These are phyloP conservation scores for Sylvia atricapilla DNA, from an alignment of 2,113 vertebrate genomes.

Conservation along the genomic window DNA sequence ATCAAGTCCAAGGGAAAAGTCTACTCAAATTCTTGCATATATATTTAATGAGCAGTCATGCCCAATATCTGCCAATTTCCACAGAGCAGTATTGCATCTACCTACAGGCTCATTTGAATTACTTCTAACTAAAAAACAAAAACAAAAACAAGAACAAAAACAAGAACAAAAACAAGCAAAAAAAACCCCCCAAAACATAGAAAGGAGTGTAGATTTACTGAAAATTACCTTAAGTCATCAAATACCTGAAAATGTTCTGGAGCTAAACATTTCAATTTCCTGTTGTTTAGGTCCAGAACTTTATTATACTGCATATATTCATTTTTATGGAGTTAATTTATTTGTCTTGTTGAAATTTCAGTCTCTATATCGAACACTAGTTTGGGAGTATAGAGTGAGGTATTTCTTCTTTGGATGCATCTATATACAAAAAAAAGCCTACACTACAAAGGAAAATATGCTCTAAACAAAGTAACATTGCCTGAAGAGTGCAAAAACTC, in stretches of 20 bases:
- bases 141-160: background rate
- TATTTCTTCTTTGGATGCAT: background rate
- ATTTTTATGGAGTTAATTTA: background rate
- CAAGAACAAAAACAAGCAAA: background rate
- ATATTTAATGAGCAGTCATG: constrained; percentile 11
- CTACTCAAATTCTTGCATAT: constrained; percentile 2
- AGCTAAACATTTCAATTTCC: background rate
- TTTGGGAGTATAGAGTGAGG: background rate
- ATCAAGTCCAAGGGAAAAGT: constrained; percentile 22
- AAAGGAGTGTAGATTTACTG: background rate
- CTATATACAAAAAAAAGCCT: background rate
- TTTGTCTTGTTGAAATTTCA: background rate
- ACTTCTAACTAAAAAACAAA: background rate
- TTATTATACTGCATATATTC: background rate
- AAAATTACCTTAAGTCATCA: background rate
- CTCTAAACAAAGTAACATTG: background rate
- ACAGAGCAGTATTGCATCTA: background rate
- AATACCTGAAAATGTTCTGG: background rate
- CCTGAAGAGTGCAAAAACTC: background rate
- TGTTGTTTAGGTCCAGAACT: background rate
- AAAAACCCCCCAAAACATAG: background rate
- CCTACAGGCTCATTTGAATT: background rate
- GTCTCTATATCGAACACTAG: background rate
- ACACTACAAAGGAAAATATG: background rate
- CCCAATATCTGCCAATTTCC: background rate